A percentile compares a stretch with the other conserved stretches of the same genome.
phyloP scores from a whole-genome alignment of 2,113 vertebrate species.

The Anthoscopus minutus region DNA sequence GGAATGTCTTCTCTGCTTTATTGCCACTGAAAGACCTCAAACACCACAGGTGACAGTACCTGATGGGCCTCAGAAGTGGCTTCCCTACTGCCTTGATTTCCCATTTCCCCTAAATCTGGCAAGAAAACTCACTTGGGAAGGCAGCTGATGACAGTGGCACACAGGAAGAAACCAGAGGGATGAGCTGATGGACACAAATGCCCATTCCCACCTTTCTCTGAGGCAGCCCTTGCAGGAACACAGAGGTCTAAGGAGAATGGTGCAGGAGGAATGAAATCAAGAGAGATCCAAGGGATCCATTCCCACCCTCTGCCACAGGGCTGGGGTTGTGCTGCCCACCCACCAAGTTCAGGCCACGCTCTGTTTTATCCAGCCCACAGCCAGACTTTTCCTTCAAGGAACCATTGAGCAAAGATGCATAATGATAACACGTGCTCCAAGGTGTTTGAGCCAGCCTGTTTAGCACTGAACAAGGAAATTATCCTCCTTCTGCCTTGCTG shows the following conservation, averaged over 20 bases:
- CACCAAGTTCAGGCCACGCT: not conserved
- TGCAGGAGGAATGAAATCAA: not conserved
- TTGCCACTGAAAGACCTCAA: not conserved
- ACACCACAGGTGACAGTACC: not conserved
- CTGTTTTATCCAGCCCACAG: not conserved
- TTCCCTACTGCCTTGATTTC: not conserved
- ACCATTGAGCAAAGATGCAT: not conserved
- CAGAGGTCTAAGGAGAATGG: rapidly evolving
- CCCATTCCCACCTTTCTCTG: not conserved
- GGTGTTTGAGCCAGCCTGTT: not conserved
- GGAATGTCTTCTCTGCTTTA: not conserved
- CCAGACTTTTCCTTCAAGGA: not conserved
- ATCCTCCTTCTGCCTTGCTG: not conserved
- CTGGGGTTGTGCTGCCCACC: not conserved
- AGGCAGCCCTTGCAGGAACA: not conserved
- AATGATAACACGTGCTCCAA: not conserved
- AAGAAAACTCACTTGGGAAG: not conserved
- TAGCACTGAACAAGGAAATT: not conserved
- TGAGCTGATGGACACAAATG: rapidly evolving
- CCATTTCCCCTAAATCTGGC: not conserved
- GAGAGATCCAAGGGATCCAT: not conserved
- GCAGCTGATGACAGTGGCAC: not conserved
- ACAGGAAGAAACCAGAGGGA: not conserved
- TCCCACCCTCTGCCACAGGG: not conserved
- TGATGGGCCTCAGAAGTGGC: not conserved